phyloP scores from a whole-genome alignment of 2,888 invertebrate genomes.

The Scaptomyza tumidula region DNA sequence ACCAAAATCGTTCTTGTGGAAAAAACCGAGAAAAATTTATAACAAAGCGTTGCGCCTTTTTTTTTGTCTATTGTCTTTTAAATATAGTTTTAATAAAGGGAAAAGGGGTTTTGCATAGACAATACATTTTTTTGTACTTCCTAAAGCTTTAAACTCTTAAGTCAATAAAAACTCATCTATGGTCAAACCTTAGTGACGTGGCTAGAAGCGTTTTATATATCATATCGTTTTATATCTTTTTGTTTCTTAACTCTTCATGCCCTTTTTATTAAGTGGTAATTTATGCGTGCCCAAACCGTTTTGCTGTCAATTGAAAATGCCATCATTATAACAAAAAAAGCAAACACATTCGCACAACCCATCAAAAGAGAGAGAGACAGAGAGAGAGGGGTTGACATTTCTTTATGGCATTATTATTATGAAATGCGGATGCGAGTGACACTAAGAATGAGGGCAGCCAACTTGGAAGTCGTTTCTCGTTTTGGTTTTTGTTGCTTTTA shows the following conservation, averaged over 20 bases:
- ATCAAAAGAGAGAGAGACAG: slow-evolving; percentile 14
- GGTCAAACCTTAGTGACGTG: too few species aligned
- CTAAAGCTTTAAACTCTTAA: too few species aligned
- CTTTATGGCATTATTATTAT: slow-evolving; percentile 50
- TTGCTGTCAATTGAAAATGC: slow-evolving; percentile 29
- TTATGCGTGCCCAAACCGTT: slow-evolving; percentile 22
- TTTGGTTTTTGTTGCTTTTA: slow-evolving; percentile 18
- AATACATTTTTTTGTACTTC: too few species aligned
- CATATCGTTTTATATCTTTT: not conserved
- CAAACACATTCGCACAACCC: slow-evolving; percentile 11
- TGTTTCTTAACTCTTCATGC: not conserved
- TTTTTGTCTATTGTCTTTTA: not conserved
- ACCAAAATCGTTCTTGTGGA: not conserved
- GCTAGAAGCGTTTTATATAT: too few species aligned
- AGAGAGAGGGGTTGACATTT: slow-evolving; percentile 35
- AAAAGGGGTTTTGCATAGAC: not conserved
- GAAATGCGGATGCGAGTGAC: slow-evolving; percentile 21
- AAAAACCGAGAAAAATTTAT: not conserved
- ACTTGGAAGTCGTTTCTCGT: slow-evolving; percentile 12
- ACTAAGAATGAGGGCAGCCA: slow-evolving; percentile 19
- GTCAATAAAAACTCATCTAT: too few species aligned
- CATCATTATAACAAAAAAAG: slow-evolving; percentile 11
- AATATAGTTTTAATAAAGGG: not conserved
- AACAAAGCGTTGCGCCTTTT: not conserved
- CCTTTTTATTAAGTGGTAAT: slow-evolving; percentile 22